Percentiles rank a stretch among this genome's conserved stretches.
phyloP scores from a whole-genome alignment of 2,888 invertebrate species.

The Ceraclea dissimilis region DNA sequence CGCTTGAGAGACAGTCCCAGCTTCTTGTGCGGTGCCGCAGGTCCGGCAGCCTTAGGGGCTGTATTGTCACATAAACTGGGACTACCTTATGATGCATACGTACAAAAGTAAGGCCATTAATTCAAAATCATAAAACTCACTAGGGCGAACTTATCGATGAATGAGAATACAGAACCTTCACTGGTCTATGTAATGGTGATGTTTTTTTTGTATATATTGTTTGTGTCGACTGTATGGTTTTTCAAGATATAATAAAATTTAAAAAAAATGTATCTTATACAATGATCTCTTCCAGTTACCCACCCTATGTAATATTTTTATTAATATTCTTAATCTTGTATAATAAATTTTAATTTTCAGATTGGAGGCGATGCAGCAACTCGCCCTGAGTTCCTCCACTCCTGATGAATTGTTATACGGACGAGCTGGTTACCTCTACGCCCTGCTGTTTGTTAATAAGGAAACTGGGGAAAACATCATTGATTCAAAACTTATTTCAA shows the following conservation, averaged over 20 bases:
- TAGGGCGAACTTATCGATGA: too few species aligned
- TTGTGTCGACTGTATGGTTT: too few species aligned
- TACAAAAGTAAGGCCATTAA: constrained; percentile 1
- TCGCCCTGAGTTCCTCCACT: constrained; percentile 52
- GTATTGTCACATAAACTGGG: constrained; percentile 56
- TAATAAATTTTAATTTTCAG: constrained; percentile 34
- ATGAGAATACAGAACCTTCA: too few species aligned
- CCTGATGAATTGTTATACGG: constrained; percentile 86
- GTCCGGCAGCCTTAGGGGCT: constrained; percentile 67
- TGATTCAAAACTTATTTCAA: constrained; percentile 49
- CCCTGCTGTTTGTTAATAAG: constrained; percentile 67
- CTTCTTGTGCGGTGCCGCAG: constrained; percentile 73
- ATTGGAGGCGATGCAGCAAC: constrained; percentile 47
- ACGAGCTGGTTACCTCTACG: constrained; percentile 72
- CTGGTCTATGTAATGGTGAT: too few species aligned
- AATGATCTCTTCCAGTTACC: too few species aligned
- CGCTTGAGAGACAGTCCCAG: constrained; percentile 32
- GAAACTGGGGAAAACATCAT: constrained; percentile 54
- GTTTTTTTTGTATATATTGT: too few species aligned
- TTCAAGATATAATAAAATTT: too few species aligned
- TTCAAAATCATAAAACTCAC: background rate
- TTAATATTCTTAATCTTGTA: too few species aligned
- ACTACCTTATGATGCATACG: constrained; percentile 29
- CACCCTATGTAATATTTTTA: too few species aligned
- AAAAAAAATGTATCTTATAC: too few species aligned